Conservation (phyloP, 2,888 invertebrate species). For the Apeira syringaria region DNA sequence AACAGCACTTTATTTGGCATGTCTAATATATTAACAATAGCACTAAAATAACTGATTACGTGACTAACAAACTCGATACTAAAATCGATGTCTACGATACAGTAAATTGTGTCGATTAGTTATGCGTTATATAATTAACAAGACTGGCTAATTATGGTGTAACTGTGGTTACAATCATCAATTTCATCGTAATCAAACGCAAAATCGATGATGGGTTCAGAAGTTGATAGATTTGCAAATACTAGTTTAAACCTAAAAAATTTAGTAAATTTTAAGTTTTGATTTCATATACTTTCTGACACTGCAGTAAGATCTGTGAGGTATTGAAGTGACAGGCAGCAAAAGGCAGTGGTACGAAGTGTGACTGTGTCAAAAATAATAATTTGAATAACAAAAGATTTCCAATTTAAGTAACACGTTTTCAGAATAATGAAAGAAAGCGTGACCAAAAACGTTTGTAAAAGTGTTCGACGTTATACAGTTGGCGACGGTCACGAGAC, state of each 20-base stretch:
- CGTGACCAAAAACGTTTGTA: constrained; percentile 53
- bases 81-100: constrained; percentile 12
- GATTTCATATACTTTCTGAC: neutral
- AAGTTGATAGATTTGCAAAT: constrained; percentile 1
- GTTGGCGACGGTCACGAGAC: constrained; percentile 15
- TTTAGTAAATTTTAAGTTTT: too few species aligned
- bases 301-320: neutral
- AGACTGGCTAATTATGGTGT: constrained; percentile 13
- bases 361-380: constrained; percentile 12
- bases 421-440: constrained; percentile 51
- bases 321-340: neutral
- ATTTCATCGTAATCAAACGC: constrained; percentile 11
- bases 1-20: constrained; percentile 5
- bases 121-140: constrained; percentile 21
- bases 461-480: constrained; percentile 47
- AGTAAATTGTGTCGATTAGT: constrained; percentile 16
- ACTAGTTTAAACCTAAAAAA: too few species aligned
- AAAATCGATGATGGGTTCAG: constrained; percentile 12
- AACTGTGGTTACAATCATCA: constrained; percentile 12
- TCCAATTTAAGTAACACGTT: constrained; percentile 21
- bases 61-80: constrained; percentile 7
- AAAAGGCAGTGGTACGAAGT: constrained; percentile 3
- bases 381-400: constrained; percentile 20
- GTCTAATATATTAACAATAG: constrained; percentile 14
- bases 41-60: constrained; percentile 5